Conservation (phyloP, 2,797 vertebrate genomes). For the Huso huso region DNA sequence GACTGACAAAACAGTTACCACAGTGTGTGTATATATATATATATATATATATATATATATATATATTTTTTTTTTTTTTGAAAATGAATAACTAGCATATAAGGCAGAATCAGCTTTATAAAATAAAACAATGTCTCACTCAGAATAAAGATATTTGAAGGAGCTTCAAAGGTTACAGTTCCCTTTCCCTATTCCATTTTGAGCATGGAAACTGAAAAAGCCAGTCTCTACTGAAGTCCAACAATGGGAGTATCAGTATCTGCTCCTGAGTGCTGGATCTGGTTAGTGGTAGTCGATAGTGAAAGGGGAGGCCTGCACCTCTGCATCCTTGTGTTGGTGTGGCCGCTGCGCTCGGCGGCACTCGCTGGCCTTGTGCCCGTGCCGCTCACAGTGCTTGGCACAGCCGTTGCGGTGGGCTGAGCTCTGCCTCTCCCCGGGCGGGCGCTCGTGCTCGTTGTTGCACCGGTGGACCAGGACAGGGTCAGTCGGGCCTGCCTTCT, state of each 20-base stretch:
- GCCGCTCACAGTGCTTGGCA: conserved; percentile 43
- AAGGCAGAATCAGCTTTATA: too few relatives aligned
- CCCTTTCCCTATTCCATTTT: too few relatives aligned
- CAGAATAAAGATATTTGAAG: too few relatives aligned
- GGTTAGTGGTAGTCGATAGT: conserved; percentile 8
- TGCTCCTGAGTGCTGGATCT: neutral
- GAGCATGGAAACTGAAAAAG: too few relatives aligned
- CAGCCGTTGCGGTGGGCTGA: conserved; percentile 26
- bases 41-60: too few relatives aligned
- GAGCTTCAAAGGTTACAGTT: too few relatives aligned
- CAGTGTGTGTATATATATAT: too few relatives aligned
- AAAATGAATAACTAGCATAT: too few relatives aligned
- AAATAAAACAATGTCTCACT: too few relatives aligned
- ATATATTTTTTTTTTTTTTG: too few relatives aligned
- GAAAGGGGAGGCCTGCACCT: neutral
- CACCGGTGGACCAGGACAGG: conserved; percentile 63
- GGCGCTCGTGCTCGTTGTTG: conserved; percentile 49
- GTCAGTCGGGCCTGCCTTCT: conserved; percentile 45
- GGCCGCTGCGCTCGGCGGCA: conserved; percentile 26
- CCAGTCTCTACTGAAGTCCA: too few relatives aligned
- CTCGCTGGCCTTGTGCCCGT: conserved; percentile 21
- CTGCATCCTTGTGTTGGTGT: neutral
- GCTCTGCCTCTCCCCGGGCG: conserved; percentile 28
- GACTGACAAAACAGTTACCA: too few relatives aligned
- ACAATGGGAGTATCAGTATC: neutral